Conservation (phyloP, 2,888 invertebrate species). For the Pemphredon lugubris region DNA sequence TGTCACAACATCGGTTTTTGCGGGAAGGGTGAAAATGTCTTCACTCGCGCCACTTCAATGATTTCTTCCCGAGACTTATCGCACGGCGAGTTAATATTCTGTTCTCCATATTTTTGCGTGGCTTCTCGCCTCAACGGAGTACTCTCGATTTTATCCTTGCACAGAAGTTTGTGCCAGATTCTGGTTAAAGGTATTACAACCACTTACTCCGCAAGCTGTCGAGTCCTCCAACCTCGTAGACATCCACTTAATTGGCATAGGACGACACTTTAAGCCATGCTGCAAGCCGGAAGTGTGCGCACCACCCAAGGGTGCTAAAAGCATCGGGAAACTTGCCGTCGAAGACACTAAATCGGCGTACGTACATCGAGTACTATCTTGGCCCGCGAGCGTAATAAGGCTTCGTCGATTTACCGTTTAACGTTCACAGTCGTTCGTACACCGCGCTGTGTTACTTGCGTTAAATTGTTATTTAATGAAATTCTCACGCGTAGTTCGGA, state of each 20-base stretch:
- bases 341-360: slow-evolving; percentile 56
- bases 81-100: background rate
- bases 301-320: slow-evolving; percentile 59
- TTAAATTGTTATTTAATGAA: no score
- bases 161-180: slow-evolving; percentile 68
- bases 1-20: no score
- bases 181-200: slow-evolving; percentile 77
- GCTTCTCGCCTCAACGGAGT: background rate
- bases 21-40: no score
- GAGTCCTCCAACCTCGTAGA: slow-evolving; percentile 68
- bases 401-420: slow-evolving; percentile 29
- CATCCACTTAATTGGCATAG: slow-evolving; percentile 76
- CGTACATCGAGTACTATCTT: slow-evolving; percentile 48
- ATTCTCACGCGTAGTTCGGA: no score
- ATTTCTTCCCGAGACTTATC: no score
- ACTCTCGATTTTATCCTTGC: slow-evolving; percentile 26
- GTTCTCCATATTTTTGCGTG: slow-evolving; percentile 9
- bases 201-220: slow-evolving; percentile 77
- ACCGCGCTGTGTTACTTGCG: no score
- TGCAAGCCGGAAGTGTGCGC: slow-evolving; percentile 60
- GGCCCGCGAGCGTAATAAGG: slow-evolving; percentile 31
- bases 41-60: no score
- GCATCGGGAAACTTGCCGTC: slow-evolving; percentile 61
- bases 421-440: slow-evolving; percentile 30
- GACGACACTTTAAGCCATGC: slow-evolving; percentile 65